phyloP scores from a whole-genome alignment of 1,140 invertebrate genomes.

The Hydropsyche tenuis region DNA sequence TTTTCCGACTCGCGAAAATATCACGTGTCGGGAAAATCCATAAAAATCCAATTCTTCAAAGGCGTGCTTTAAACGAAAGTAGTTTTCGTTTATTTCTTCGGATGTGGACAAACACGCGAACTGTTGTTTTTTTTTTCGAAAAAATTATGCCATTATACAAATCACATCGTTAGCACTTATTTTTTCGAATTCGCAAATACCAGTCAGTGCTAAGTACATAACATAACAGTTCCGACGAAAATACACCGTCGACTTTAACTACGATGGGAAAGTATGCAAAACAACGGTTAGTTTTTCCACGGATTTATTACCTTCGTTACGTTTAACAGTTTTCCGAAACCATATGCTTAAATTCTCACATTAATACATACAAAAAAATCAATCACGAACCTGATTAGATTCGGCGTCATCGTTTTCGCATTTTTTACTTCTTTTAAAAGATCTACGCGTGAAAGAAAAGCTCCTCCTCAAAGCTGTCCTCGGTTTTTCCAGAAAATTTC shows the following conservation, averaged over 20 bases:
- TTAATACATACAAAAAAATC: too few species aligned
- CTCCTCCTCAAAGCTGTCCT: background rate
- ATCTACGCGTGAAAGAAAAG: background rate
- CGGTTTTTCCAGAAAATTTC: conserved; percentile 31
- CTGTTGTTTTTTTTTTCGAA: background rate
- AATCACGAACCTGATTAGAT: too few species aligned
- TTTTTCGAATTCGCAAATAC: too few species aligned
- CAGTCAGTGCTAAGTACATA: too few species aligned
- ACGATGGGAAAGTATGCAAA: background rate
- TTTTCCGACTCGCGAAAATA: too few species aligned
- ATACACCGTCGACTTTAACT: background rate
- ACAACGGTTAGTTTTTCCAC: background rate
- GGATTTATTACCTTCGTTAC: conserved; percentile 12
- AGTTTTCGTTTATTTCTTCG: background rate
- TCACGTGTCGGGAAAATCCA: too few species aligned
- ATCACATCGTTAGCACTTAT: too few species aligned
- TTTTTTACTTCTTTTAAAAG: background rate
- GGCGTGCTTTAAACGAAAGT: background rate
- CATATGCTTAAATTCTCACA: background rate
- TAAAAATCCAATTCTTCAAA: too few species aligned
- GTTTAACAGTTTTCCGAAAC: conserved; percentile 10
- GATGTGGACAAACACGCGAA: background rate
- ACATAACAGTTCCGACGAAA: too few species aligned
- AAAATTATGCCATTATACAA: background rate
- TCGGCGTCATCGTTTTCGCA: too few species aligned